A percentile compares a stretch with the other conserved stretches of the same genome.
Conservation (phyloP, 2,113 vertebrate species). For the Tragelaphus strepsiceros region DNA sequence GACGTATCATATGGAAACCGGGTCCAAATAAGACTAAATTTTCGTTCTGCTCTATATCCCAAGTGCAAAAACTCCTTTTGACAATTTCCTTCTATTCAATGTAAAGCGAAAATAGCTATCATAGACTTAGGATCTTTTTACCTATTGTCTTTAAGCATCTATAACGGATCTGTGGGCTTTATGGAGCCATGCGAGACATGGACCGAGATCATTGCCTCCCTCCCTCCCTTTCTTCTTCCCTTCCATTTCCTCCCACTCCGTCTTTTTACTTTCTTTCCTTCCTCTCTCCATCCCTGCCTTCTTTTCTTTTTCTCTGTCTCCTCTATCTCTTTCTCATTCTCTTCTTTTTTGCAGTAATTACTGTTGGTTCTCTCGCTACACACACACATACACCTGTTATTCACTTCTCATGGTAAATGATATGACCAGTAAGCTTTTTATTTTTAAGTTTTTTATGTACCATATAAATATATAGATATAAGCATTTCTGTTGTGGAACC, state of each 20-base stretch:
- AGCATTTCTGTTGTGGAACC: neutral
- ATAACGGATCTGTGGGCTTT: neutral
- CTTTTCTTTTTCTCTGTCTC: neutral
- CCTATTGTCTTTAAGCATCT: neutral
- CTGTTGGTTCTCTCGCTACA: neutral
- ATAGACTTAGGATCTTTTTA: neutral
- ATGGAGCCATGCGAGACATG: neutral
- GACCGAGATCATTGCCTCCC: fast-evolving
- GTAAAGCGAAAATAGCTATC: neutral
- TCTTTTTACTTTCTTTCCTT: neutral
- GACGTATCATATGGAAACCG: fast-evolving
- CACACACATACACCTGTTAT: neutral
- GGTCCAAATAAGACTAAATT: neutral
- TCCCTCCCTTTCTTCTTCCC: neutral
- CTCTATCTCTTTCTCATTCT: too few species aligned
- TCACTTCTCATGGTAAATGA: neutral
- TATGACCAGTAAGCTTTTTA: neutral
- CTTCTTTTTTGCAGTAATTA: neutral
- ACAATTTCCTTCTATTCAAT: neutral
- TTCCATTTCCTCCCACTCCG: neutral
- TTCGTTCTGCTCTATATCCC: neutral
- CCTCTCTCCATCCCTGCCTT: too few species aligned
- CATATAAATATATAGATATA: neutral
- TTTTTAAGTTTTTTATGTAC: neutral
- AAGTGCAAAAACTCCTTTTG: too few species aligned